Evolutionary conservation across 2,888 invertebrate species (phyloP).

Genomic region (Agonopterix heracliana): DNA sequence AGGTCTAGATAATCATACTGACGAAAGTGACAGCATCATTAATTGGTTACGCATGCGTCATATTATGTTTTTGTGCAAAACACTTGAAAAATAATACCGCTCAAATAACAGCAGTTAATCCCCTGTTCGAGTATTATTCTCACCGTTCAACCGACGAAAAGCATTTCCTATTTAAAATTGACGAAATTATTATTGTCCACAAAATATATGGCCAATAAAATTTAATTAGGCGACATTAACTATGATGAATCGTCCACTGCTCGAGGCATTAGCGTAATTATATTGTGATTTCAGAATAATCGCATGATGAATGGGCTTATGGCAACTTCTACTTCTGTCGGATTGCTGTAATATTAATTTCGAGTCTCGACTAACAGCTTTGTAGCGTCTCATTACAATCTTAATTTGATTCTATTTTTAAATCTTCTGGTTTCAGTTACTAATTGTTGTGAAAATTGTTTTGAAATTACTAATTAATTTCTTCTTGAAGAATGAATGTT

Average conservation of each 20-base stretch:
- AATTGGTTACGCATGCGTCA: too few relatives aligned
- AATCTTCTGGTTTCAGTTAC: not conserved
- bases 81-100: too few relatives aligned
- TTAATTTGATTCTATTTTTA: conserved; percentile 7
- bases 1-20: too few relatives aligned
- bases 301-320: conserved; percentile 51
- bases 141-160: too few relatives aligned
- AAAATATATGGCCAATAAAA: conserved; percentile 51
- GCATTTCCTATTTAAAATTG: conserved; percentile 16
- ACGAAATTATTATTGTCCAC: conserved; percentile 26
- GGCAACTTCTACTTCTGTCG: conserved; percentile 41
- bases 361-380: conserved; percentile 32
- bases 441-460: too few relatives aligned
- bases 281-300: conserved; percentile 64
- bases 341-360: conserved; percentile 40
- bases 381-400: conserved; percentile 23
- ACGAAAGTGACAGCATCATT: too few relatives aligned
- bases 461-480: too few relatives aligned
- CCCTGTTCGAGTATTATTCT: too few relatives aligned
- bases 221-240: conserved; percentile 58
- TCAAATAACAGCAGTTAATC: too few relatives aligned
- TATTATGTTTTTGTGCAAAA: too few relatives aligned
- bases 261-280: conserved; percentile 53
- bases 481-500: too few relatives aligned
- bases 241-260: conserved; percentile 48